Evolutionary conservation across 2,797 vertebrate species (phyloP), one percentile per base, ranked within the genome.

Genomic region (Danio choprae): DNA sequence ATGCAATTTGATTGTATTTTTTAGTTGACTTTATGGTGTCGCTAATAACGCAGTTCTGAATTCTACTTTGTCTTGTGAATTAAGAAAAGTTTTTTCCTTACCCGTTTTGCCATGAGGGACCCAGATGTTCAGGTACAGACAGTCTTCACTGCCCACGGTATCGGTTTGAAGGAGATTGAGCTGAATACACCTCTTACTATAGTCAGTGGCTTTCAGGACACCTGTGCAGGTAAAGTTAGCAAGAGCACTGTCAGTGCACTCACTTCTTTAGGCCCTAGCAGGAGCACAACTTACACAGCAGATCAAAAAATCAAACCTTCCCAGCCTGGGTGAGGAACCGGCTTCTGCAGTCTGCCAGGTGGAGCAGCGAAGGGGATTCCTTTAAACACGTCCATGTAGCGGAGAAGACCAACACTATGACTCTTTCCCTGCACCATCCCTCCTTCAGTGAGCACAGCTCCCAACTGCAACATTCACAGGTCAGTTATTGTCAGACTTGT

Each of bases 81-180:
- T 1, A 29, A 29, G 29, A 29, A 29, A 29, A 29, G 36, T 29
- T 29, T 53, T n/a, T 62, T 6, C 6, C 6, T 88, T 89, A 91
- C 96, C 69, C 85, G 9, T 84, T 10, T 4, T 77, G 11, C 83
- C 88, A 3, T 98, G 97, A 83, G 97, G 97, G 74, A 99, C 84
- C 97, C 97, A 98, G 85, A 99, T 92, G 90, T 99, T 99, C 16
- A 99, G 95, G 84, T 96, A 98, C 13, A 99, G 96, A 87, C 97
- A 99, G 87, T 99, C 96, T 75, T 97, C 94, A 0, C 75, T 87
- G 7, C 98, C 98, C 0, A 89, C 89, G 10, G 91, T 89, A 11
- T 69, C 68, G 0, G 51, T 89, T 89, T 95, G 93, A 0, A 91
- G 1, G 0, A 96, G 7, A 0, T 89, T 94, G 68, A 93, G 0